Base-by-base conservation (phyloP, 2,113 vertebrate genomes). In the Apodemus sylvaticus region DNA sequence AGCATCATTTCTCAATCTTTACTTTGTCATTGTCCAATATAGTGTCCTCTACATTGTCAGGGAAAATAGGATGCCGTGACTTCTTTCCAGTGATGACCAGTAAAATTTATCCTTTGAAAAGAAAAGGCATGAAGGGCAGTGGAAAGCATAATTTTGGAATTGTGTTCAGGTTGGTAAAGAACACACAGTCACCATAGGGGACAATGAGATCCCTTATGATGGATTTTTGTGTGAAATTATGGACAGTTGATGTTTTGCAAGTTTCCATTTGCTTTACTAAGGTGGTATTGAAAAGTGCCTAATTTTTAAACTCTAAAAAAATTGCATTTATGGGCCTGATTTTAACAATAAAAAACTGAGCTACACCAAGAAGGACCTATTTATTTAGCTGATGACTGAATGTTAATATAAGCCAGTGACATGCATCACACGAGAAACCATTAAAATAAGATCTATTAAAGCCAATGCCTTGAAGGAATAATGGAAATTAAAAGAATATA, bases 401-500 rank as follows among this genome's bases (percentile, higher is more conserved):
- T 96, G 96, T 97, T 98, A 97, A 98, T 98, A 97, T 96, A 97
- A 98, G 97, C 91, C 96, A 96, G 97, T 98, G 97, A 96, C 96
- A 98, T 97, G 97, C 96, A 98, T 97, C 96, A 97, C 93, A 74
- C 94, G 94, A 98, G 97, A 98, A 97, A 97, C 86, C 97, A 97
- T 98, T 98, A 98, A 97, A 98, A 98, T 96, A 86, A 97, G 97
- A 96, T 98, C 96, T 98, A 95, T 98, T 98, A 97, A 98, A 98
- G 82, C 51, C 93, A 98, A 78, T 97, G 96, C 97, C 98, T 98
- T 98, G 94, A 97, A 98, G 98, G 94, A 98, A 98, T 91, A 97
- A 95, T 97, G 92, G 96, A 97, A 97, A 97, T 98, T 97, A 97
- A 98, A 97, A 97, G 91, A 98, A 98, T 97, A 97, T 96, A 86